Evolutionary conservation across 2,888 invertebrate genomes (phyloP), one percentile per base, ranked within the genome.

Genomic region (Andrena dorsata): DNA sequence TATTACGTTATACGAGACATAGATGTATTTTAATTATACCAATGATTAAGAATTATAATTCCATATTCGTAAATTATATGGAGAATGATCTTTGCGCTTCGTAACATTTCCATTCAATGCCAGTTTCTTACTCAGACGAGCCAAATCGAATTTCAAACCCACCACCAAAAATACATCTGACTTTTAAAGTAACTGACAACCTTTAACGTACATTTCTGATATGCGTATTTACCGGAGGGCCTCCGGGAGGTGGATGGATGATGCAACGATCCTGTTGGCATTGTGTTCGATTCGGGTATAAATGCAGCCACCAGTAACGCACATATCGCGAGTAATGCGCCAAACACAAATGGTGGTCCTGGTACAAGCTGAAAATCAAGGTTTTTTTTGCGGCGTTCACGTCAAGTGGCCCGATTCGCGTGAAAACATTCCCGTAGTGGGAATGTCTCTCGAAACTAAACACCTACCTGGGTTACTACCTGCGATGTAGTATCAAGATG

Each of bases 261-360:
- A 94, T 94, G 94, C 94, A 95, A 90, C 84, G 94, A 89, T 80
- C 95, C 94, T 78, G 94, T 92, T 69, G 94, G 94, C 83, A 94
- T 93, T 78, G 94, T 93, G 76, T 92, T 93, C 77, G 96, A 95
- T 92, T 97, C 97, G 32, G 97, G 97, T 94, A 98, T 97, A 95
- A 98, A 98, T 65, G 97, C 96, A 70, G 98, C 97, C 90, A 99
- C 98, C 90, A 99, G 95, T 90, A 99, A 96, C 81, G 99, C 99
- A 94, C 98, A 97, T 91, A 99, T 97, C 88, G 99, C 99, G 94
- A 99, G 96, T 93, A 99, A 95, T 73, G 99, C 98, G 81, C 99
- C 99, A 94, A 99, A 97, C 84, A 99, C 98, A 94, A 99, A 99
- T 16, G 99, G 99, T 77, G 99, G 99, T 0, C 99, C 99, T 51